Percentiles rank a stretch among this genome's conserved stretches.
Conservation (phyloP, 2,113 vertebrate species). For the Melanerpes formicivorus region DNA sequence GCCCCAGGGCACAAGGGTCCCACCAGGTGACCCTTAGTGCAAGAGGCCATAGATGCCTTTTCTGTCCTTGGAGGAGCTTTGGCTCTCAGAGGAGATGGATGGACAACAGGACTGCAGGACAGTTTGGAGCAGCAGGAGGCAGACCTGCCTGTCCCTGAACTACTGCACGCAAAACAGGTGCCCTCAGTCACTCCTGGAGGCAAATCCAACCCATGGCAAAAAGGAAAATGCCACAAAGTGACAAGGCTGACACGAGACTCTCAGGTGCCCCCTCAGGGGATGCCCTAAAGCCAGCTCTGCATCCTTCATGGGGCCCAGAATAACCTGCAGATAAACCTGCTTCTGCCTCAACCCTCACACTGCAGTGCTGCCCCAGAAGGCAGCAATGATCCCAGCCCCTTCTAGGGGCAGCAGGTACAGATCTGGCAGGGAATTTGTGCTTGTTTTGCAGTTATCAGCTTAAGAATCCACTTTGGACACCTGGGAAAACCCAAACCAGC, state of each 20-base stretch:
- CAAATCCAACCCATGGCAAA: neutral
- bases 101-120: neutral
- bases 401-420: neutral
- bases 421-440: neutral
- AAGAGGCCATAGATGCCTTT: neutral
- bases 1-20: neutral
- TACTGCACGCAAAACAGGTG: neutral
- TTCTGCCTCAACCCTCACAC: neutral
- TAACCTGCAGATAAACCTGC: neutral
- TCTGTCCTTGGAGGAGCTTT: neutral
- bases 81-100: neutral
- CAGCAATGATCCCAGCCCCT: neutral
- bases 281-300: neutral
- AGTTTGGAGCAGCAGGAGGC: neutral
- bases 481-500: neutral
- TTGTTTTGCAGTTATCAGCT: neutral
- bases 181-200: neutral
- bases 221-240: neutral
- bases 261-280: no score
- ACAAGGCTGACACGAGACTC: rapidly evolving
- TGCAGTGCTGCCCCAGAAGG: neutral
- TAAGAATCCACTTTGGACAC: neutral
- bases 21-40: no score
- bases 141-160: rapidly evolving
- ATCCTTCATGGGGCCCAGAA: neutral